Conservation (phyloP, 2,888 invertebrate species). For the Fabriciana adippe region DNA sequence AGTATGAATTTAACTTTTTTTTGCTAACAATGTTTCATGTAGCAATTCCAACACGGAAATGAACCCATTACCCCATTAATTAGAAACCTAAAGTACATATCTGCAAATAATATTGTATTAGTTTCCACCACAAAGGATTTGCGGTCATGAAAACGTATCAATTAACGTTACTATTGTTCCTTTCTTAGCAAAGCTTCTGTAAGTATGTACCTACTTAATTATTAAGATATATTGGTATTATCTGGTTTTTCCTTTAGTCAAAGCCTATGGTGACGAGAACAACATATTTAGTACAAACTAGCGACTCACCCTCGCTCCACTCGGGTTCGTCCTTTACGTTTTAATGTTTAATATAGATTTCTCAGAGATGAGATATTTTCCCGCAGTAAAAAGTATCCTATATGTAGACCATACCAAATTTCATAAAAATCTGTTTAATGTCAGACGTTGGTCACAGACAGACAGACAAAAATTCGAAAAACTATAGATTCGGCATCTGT, state of each 20-base stretch:
- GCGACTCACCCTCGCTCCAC: no score
- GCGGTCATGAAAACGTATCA: constrained; percentile 30
- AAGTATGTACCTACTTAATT: neutral
- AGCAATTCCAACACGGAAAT: neutral
- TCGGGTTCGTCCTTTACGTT: no score
- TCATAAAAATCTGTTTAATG: no score
- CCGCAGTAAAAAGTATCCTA: no score
- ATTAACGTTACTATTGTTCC: constrained; percentile 19
- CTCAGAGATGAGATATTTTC: no score
- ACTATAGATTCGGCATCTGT: no score
- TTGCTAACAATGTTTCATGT: neutral
- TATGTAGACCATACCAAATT: no score
- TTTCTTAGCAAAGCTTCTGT: constrained; percentile 3
- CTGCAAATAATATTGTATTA: constrained; percentile 17
- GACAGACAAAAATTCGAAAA: no score
- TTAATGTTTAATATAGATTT: no score
- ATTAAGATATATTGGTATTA: neutral
- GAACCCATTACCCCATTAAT: constrained; percentile 10
- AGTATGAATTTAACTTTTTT: neutral
- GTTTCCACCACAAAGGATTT: constrained; percentile 32
- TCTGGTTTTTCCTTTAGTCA: neutral
- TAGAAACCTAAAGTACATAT: constrained; percentile 3
- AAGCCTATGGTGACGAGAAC: no score
- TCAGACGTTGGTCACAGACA: no score
- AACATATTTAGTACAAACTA: no score